These are phyloP conservation scores for Chaetops frenatus DNA, from an alignment of 2,113 vertebrate genomes.

Conservation along the genomic window DNA sequence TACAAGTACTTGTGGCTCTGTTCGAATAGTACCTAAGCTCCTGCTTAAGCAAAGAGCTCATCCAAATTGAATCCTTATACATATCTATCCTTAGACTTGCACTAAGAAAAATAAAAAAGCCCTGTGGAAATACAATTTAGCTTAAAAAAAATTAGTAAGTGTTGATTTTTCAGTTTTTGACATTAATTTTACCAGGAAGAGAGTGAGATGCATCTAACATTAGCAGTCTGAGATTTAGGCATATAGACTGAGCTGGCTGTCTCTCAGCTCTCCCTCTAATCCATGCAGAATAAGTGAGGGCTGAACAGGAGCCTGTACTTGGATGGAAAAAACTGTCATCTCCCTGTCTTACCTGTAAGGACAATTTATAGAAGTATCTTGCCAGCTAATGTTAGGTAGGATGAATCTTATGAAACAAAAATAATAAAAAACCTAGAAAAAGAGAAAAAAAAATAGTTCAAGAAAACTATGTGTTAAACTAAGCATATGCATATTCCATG, in stretches of 20 bases:
- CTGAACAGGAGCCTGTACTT: background rate
- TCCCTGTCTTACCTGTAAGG: background rate
- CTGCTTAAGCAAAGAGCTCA: background rate
- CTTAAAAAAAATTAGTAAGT: background rate
- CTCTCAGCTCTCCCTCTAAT: background rate
- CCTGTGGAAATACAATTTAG: background rate
- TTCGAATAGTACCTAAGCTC: background rate
- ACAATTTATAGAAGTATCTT: background rate
- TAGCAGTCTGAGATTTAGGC: background rate
- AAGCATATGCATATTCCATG: background rate
- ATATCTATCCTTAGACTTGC: background rate
- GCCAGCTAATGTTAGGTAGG: background rate
- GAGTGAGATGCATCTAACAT: background rate
- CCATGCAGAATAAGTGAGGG: accelerated
- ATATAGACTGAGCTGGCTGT: background rate
- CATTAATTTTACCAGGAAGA: background rate
- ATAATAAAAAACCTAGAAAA: background rate
- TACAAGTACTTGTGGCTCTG: background rate
- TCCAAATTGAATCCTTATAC: background rate
- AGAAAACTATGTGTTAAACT: background rate
- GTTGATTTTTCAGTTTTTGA: background rate
- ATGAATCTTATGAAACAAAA: background rate
- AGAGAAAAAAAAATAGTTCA: background rate
- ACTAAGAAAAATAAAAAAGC: background rate
- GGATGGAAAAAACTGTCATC: background rate